A percentile compares a stretch with the other conserved stretches of the same genome.
phyloP scores from a whole-genome alignment of 2,797 vertebrate species.

The Aphelocoma californica region DNA sequence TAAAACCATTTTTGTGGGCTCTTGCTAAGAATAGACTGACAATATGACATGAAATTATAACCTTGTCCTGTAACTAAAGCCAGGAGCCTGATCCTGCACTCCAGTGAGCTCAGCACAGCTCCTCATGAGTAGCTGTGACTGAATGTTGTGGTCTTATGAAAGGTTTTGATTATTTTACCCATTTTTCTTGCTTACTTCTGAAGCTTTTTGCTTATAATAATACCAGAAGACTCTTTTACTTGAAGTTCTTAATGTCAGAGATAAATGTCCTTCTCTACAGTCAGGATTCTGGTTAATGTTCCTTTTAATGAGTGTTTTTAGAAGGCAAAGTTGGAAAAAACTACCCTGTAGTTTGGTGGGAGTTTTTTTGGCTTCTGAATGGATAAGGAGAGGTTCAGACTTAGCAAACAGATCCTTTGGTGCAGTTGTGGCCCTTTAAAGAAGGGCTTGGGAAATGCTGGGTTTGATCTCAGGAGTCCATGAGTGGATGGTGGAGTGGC shows the following conservation, averaged over 20 bases:
- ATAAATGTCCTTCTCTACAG: background rate
- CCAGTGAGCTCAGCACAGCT: background rate
- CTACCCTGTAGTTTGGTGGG: background rate
- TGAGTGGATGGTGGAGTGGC: background rate
- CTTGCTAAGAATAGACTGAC: background rate
- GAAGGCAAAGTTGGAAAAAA: background rate
- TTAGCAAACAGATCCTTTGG: background rate
- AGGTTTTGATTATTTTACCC: background rate
- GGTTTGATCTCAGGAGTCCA: background rate
- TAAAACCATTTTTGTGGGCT: background rate
- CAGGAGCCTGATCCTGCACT: background rate
- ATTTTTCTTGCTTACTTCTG: background rate
- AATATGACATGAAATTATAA: background rate
- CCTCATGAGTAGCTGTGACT: background rate
- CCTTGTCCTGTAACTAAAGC: background rate
- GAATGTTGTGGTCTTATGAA: background rate
- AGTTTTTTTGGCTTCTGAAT: background rate
- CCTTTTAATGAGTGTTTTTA: background rate
- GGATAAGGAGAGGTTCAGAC: background rate
- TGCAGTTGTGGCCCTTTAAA: background rate
- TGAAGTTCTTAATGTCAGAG: background rate
- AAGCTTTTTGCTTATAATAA: background rate
- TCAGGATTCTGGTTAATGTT: background rate
- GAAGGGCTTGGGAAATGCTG: background rate
- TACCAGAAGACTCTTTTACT: background rate